Percentiles rank a stretch among this genome's conserved stretches.
phyloP scores from a whole-genome alignment of 2,113 vertebrate genomes.

The Chamaetylas fuelleborni region DNA sequence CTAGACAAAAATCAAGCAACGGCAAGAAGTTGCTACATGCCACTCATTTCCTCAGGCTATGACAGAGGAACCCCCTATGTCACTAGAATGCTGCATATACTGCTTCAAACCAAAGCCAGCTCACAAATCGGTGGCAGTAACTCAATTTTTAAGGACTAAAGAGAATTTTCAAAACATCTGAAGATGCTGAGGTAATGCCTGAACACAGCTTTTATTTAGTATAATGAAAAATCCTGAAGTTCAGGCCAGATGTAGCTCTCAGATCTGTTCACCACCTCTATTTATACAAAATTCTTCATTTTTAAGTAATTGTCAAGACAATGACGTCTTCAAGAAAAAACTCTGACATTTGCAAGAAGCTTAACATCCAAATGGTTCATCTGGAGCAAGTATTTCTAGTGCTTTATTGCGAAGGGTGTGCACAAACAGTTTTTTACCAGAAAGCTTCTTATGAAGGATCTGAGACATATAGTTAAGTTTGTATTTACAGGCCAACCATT shows the following conservation, averaged over 20 bases:
- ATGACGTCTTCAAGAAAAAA: neutral
- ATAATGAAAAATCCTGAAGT: neutral
- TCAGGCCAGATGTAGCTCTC: neutral
- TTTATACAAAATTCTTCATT: neutral
- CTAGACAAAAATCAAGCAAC: neutral
- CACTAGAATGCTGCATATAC: neutral
- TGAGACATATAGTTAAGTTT: neutral
- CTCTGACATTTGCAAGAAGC: neutral
- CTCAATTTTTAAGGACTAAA: neutral
- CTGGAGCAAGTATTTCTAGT: neutral
- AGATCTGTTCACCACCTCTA: neutral
- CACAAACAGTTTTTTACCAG: neutral
- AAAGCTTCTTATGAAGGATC: neutral
- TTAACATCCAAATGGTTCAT: neutral
- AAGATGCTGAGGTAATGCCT: neutral
- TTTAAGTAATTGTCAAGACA: neutral
- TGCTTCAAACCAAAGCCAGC: neutral
- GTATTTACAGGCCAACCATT: neutral
- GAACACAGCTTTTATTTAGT: neutral
- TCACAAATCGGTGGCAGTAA: neutral
- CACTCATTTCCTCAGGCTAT: neutral
- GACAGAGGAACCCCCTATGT: neutral
- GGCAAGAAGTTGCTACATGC: neutral
- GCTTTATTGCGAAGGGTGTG: neutral
- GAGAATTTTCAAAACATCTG: neutral